Base-by-base conservation (phyloP, 92 coral and sea anemone genomes). In the Palythoa grandiflora region DNA sequence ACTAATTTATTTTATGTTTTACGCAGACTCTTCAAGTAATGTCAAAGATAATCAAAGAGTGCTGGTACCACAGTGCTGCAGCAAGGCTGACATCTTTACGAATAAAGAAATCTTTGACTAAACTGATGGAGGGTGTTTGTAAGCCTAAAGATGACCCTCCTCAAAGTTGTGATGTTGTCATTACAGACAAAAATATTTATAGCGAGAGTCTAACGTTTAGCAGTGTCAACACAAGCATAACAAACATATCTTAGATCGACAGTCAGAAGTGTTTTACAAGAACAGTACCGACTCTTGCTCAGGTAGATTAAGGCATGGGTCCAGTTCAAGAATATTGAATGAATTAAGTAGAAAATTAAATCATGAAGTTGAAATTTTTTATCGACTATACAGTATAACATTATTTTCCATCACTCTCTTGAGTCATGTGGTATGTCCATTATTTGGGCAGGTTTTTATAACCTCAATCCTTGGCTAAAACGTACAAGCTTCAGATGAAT, bases 51-150 rank as follows among this genome's bases (percentile, higher is more conserved):
- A 97, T 96, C 89, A 90, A 90, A 76, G 99, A 97, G 77, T 97
- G 99, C 77, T 97, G 99, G 99, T 90, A 94, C 78, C 91, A 91
- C 63, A 94, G 90, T 80, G 94, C 97, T 38, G 89, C 98, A 44
- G 99, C 98, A 5, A 90, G 99, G 15, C 93, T 97, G 14, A 93
- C 99, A 12, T 91, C 99, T 11, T 78, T 97, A 38, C 93, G 99
- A 54, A 91, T 97, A 35, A 97, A 93, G 91, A 97, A 97, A 90
- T 90, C 92, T 83, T 91, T 97, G 50, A 87, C 92, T 60, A 96
- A 92, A 85, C 88, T 97, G 14, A 90, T 89, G 96, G 98, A 95
- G 61, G 84, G 91, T 61, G 75, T 94, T 3, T 88, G 89, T 63
- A 94, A 94, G 75, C 77, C 87, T 61, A 91, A 85, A 66, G 75